phyloP scores from a whole-genome alignment of 2,888 invertebrate species.

The Fragum sueziense region DNA sequence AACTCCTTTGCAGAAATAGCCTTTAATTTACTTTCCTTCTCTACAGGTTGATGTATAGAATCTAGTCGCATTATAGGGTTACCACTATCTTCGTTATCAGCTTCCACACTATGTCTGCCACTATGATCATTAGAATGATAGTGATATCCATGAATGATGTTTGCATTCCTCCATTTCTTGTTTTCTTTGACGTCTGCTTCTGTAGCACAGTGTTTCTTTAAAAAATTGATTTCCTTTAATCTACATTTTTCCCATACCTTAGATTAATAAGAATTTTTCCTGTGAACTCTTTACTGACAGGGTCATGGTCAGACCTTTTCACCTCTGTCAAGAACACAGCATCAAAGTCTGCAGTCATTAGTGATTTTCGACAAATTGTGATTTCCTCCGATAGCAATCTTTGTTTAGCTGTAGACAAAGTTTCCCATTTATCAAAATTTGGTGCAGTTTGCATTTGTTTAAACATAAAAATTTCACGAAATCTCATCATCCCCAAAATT shows the following conservation, averaged over 20 bases:
- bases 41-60: neutral
- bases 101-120: neutral
- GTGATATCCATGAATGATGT: neutral
- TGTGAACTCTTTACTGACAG: neutral
- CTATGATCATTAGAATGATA: neutral
- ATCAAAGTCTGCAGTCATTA: neutral
- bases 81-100: neutral
- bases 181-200: neutral
- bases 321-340: constrained; percentile 1
- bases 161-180: neutral
- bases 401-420: neutral
- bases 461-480: neutral
- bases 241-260: neutral
- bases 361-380: neutral
- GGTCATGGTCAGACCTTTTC: neutral
- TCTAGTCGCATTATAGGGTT: neutral
- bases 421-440: constrained; percentile 1
- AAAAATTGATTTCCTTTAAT: neutral
- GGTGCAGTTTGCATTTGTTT: neutral
- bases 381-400: neutral
- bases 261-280: constrained; percentile 1
- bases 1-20: neutral
- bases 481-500: neutral
- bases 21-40: neutral
- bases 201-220: neutral